These are phyloP conservation scores for Asarcornis scutulata DNA, from an alignment of 2,113 vertebrate genomes.

Conservation along the genomic window DNA sequence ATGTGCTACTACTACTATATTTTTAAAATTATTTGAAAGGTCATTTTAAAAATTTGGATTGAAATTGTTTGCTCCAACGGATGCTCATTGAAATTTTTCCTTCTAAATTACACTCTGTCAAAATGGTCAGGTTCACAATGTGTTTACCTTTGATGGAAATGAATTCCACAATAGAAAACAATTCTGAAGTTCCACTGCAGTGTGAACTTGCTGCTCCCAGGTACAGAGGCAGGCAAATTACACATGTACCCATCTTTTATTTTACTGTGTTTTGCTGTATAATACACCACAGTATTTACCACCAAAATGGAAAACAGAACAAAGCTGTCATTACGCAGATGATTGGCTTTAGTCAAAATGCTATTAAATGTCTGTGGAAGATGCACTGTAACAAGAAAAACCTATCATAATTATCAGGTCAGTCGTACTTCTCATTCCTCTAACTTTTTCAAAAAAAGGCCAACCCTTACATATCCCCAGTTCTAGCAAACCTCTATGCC, in stretches of 20 bases:
- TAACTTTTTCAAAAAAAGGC: constrained; percentile 6
- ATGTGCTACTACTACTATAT: neutral
- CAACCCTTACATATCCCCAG: constrained; percentile 1
- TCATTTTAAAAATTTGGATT: neutral
- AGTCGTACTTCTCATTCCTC: neutral
- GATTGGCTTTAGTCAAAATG: neutral
- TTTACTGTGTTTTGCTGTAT: neutral
- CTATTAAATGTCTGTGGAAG: neutral
- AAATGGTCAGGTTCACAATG: neutral
- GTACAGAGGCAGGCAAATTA: neutral
- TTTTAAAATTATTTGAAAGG: neutral
- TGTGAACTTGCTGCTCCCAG: neutral
- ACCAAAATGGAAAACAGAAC: neutral
- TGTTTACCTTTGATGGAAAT: neutral
- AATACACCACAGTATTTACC: neutral
- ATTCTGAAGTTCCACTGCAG: neutral
- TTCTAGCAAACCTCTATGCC: constrained; percentile 1
- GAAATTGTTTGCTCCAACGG: neutral
- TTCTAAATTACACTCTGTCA: neutral
- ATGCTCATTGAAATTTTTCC: neutral
- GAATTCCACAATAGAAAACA: neutral
- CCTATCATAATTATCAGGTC: neutral
- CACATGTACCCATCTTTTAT: neutral
- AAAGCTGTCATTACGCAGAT: neutral
- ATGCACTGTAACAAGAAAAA: neutral